phyloP scores from a whole-genome alignment of 1,140 invertebrate genomes.

The Holotrichia oblita region DNA sequence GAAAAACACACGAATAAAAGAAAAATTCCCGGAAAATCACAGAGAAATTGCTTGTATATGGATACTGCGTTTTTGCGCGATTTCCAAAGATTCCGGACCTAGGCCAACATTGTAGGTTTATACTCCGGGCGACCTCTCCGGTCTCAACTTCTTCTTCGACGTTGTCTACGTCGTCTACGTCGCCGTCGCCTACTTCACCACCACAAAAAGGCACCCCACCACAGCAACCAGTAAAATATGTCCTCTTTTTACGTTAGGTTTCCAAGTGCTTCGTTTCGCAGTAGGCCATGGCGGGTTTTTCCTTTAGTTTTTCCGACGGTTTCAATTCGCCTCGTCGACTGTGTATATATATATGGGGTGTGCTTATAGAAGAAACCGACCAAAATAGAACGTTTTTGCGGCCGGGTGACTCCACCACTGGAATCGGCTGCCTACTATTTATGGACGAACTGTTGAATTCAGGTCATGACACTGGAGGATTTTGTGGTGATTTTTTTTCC shows the following conservation, averaged over 20 bases:
- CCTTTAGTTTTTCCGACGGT: not conserved
- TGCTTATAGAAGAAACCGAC: not conserved
- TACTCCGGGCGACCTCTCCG: not conserved
- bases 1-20: not conserved
- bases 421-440: not conserved
- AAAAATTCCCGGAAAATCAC: not conserved
- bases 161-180: not conserved
- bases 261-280: not conserved
- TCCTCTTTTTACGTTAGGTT: not conserved
- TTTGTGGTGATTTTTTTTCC: not conserved
- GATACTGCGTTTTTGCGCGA: not conserved
- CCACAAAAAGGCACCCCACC: not conserved
- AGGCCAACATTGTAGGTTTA: not conserved
- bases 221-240: not conserved
- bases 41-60: not conserved
- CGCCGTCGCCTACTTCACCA: not conserved
- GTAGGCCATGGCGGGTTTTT: not conserved
- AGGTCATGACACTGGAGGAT: not conserved
- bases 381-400: conserved; percentile 8
- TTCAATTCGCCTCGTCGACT: not conserved
- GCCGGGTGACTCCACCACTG: not conserved
- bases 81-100: conserved; percentile 5
- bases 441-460: conserved; percentile 1
- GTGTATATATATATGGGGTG: not conserved
- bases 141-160: conserved; percentile 4